Base-by-base conservation (phyloP, 1,140 invertebrate genomes). In the Lysiphlebus fabarum region DNA sequence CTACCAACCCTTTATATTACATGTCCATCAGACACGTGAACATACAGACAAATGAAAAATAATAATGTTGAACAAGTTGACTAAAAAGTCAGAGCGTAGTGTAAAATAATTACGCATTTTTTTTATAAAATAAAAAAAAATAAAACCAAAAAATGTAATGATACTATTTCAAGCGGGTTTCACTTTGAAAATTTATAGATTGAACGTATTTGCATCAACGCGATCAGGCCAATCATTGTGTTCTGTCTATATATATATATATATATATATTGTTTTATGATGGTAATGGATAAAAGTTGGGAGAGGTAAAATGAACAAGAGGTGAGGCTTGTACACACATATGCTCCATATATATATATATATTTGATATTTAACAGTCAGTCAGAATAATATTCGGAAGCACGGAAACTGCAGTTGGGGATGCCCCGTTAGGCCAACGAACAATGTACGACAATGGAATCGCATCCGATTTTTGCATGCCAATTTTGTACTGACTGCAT, bases 401-500 rank as follows among this genome's bases (percentile, higher is more conserved):
- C 58, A 43, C 53, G 58, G 56, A 58, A 58, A 62, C 61, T 62
- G 56, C 56, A 55, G 49, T 36, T 40, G 48, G 17, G 54, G 36
- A 51, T 36, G 34, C 45, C 34, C 53, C 44, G 54, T 56, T 57
- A 55, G 48, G 51, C 67, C 70, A 76, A 61, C 70, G 75, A 69
- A 77, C 75, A 75, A 77, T 77, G 67, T 64, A 33, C 66, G 68
- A 74, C 75, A 76, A 77, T 77, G 71, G 75, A 72, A 74, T 76
- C 72, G 73, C 74, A 74, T 76, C 71, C 74, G 73, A 78, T 78
- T 78, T 78, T 78, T 78, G 73, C 74, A 78, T 78, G 74, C 73
- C 76, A 78, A 78, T 78, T 78, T 75, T 66, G 74, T 67, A 69
- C 57, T 51, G 43, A 51, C 63, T 70, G 73, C 73, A 77, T 77